Base-by-base conservation (phyloP, 2,797 vertebrate species). In the Gephyroberyx darwinii region DNA sequence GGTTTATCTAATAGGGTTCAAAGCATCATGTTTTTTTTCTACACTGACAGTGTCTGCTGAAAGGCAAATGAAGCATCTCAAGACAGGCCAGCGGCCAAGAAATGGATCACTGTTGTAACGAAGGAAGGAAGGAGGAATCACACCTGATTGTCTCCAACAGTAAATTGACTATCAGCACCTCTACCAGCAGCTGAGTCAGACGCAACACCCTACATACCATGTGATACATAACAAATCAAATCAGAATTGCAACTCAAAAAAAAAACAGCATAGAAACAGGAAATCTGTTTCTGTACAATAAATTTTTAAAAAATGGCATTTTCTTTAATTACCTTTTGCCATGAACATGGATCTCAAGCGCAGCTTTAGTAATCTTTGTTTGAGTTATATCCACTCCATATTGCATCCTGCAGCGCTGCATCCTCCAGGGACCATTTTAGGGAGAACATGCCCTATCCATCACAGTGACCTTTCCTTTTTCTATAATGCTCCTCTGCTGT, bases 401-500 rank as follows among this genome's bases (percentile, higher is more conserved):
- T 13, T 2, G 19, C 9, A n/a, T n/a, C n/a, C n/a, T n/a, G n/a
- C n/a, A n/a, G n/a, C n/a, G n/a, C n/a, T n/a, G n/a, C n/a, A 10
- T 13, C 61, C 71, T 75, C 30, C 58, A 17, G 56, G 19, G 16
- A 19, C 20, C 2, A 53, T 22, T n/a, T 10, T 13, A 31, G 22
- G 51, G 41, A 0, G 43, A 76, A n/a, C 20, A 33, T 0, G 20
- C 9, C 2, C 71, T 1, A 68, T 88, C 80, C 78, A 77, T 86
- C 83, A 80, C 61, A 1, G 35, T 84, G 89, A 89, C 88, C 88
- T 89, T 87, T 87, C 43, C 69, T 45, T 54, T 50, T 14, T 14
- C 22, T 37, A 45, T 71, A 48, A 37, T 45, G 10, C 26, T 48
- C 16, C 56, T 35, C 55, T 53, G 51, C 57, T 14, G 60, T n/a